Evolutionary conservation across 2,797 vertebrate genomes (phyloP), one percentile per base, ranked within the genome.

Genomic region (Paramormyrops hopkinsi): DNA sequence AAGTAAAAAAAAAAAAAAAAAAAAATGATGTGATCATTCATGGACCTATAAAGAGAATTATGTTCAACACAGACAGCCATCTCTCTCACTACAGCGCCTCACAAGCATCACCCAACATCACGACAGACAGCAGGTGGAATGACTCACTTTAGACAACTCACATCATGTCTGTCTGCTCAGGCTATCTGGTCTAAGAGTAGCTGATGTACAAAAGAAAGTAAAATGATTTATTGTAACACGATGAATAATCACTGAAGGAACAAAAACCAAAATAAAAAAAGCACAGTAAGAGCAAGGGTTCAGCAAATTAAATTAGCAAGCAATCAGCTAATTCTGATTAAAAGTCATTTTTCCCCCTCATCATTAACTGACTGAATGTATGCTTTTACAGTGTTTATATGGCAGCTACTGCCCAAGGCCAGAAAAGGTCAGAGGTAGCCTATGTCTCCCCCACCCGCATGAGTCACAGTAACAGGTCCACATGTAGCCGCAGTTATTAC

Each of bases 101-200:
- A 98, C 98, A 98, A 98, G 97, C 97, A 99, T 96, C 97, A 99
- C 97, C 97, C 97, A 96, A 98, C 97, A 97, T 96, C 97, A 99
- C 95, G 95, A 98, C 93, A 99, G 97, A 98, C 97, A 98, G 97
- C 97, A 97, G 97, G 97, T 98, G 98, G 95, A 97, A 98, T 97
- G 97, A 99, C 98, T 99, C 97, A 99, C 97, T 98, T 97, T 97
- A 95, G 96, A 98, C 97, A 98, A 99, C 98, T 99, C 99, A 99
- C 99, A 99, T 99, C 97, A 98, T 98, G 99, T 99, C 96, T 99
- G 98, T 99, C 98, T 99, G 98, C 97, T 99, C 98, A 99, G 98
- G 97, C 98, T 99, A 99, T 98, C 98, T 98, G 98, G 98, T 97
- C 98, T 99, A 99, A 99, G 98, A 98, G 98, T 98, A 98, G 99